Conservation (phyloP, 1,140 invertebrate genomes). For the Physella acuta region DNA sequence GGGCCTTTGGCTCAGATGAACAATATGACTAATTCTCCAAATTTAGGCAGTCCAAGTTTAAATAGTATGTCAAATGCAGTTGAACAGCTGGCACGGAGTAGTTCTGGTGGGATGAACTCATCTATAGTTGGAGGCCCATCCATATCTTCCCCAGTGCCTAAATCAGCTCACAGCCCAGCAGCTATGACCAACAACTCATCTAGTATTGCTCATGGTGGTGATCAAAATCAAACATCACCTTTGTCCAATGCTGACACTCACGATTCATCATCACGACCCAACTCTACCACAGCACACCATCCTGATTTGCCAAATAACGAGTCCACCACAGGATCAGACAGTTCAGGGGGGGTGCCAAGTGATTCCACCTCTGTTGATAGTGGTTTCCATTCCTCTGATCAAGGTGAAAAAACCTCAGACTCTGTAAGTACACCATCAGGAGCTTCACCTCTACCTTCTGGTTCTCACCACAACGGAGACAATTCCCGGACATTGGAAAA, state of each 20-base stretch:
- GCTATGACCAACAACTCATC: constrained; percentile 12
- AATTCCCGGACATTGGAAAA: constrained; percentile 26
- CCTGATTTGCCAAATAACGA: constrained; percentile 24
- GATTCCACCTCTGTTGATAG: constrained; percentile 34
- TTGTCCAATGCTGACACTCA: constrained; percentile 31
- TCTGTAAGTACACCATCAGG: constrained; percentile 19
- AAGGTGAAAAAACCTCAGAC: constrained; percentile 31
- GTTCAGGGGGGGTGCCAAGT: constrained; percentile 30
- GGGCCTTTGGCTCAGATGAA: constrained; percentile 39
- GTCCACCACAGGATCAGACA: constrained; percentile 27
- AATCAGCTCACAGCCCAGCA: constrained; percentile 25
- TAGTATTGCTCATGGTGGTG: constrained; percentile 22
- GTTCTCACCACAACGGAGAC: constrained; percentile 12
- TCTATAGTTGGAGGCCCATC: constrained; percentile 24
- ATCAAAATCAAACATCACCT: constrained; percentile 22
- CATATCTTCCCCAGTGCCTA: constrained; percentile 27
- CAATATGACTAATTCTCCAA: constrained; percentile 34
- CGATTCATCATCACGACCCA: constrained; percentile 29
- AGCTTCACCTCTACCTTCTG: constrained; percentile 12
- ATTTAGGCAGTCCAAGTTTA: constrained; percentile 35
- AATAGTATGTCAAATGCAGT: constrained; percentile 42
- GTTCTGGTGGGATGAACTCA: constrained; percentile 16
- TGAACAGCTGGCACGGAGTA: constrained; percentile 39
- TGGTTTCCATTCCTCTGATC: constrained; percentile 33
- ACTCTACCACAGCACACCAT: constrained; percentile 33